These are phyloP conservation scores for Girardinus metallicus DNA, from an alignment of 2,797 vertebrate species.

Conservation along the genomic window DNA sequence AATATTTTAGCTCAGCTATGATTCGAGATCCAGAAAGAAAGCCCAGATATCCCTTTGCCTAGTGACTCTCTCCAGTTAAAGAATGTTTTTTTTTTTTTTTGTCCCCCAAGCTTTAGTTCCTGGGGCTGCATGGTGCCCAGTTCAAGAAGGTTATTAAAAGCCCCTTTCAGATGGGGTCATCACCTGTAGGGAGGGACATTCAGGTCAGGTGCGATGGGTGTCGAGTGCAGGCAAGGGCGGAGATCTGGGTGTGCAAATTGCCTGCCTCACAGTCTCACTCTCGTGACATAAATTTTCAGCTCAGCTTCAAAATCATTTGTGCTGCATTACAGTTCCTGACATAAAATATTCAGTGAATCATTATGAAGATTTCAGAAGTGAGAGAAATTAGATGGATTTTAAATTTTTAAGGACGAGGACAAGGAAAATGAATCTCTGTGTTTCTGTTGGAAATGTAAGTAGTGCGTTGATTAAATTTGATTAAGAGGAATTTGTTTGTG, in stretches of 20 bases:
- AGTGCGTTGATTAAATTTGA: background rate
- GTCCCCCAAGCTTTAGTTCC: background rate
- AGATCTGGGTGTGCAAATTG: background rate
- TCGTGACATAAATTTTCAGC: background rate
- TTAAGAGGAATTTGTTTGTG: background rate
- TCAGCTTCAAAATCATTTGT: background rate
- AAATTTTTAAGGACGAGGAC: background rate
- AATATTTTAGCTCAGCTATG: background rate
- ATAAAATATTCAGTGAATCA: constrained; percentile 6
- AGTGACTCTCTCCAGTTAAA: background rate
- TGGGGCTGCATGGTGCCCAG: background rate
- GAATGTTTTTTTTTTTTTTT: background rate
- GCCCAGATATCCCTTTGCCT: background rate
- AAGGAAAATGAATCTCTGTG: background rate
- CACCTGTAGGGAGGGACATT: background rate
- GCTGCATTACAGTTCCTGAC: background rate
- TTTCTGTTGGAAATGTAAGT: constrained; percentile 3
- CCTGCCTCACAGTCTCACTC: background rate
- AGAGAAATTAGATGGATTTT: background rate
- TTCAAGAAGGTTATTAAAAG: background rate
- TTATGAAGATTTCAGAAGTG: constrained; percentile 3
- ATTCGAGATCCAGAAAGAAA: background rate
- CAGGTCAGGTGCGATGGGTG: background rate
- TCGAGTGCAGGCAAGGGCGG: background rate
- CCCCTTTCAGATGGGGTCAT: background rate